Conservation (phyloP, 2,113 vertebrate species). For the Aviceda subcristata region DNA sequence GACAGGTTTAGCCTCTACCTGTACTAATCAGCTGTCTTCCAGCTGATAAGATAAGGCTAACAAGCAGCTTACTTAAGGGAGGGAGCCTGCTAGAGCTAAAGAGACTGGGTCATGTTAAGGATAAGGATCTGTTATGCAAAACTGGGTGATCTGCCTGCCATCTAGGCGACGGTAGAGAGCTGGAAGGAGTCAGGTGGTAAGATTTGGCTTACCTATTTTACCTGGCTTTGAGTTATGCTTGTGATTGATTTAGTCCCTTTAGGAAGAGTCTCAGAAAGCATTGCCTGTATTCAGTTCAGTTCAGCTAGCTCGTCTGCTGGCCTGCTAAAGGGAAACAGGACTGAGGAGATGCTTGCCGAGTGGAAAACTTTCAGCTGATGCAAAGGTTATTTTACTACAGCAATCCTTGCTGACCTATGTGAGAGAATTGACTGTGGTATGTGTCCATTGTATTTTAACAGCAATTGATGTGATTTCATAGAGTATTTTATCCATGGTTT, state of each 20-base stretch:
- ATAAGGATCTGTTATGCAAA: background rate
- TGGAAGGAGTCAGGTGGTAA: background rate
- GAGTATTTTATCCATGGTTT: background rate
- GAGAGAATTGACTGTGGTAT: background rate
- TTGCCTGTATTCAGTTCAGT: background rate
- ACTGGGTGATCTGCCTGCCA: background rate
- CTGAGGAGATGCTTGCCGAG: background rate
- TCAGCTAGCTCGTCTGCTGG: background rate
- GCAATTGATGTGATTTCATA: background rate
- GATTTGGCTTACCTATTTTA: background rate
- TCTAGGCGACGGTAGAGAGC: background rate
- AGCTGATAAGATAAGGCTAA: slow-evolving; percentile 53
- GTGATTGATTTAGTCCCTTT: background rate
- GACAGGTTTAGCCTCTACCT: slow-evolving; percentile 15
- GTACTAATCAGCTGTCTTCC: slow-evolving; percentile 29
- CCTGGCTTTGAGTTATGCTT: background rate
- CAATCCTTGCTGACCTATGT: background rate
- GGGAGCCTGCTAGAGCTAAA: background rate
- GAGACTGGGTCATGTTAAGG: background rate
- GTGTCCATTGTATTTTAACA: background rate
- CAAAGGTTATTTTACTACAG: background rate
- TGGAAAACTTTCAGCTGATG: background rate
- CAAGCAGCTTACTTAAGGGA: slow-evolving; percentile 49
- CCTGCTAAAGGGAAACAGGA: background rate
- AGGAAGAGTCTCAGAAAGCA: background rate